phyloP scores from a whole-genome alignment of 2,888 invertebrate genomes.

The Dyspetes luteomarginatus region DNA sequence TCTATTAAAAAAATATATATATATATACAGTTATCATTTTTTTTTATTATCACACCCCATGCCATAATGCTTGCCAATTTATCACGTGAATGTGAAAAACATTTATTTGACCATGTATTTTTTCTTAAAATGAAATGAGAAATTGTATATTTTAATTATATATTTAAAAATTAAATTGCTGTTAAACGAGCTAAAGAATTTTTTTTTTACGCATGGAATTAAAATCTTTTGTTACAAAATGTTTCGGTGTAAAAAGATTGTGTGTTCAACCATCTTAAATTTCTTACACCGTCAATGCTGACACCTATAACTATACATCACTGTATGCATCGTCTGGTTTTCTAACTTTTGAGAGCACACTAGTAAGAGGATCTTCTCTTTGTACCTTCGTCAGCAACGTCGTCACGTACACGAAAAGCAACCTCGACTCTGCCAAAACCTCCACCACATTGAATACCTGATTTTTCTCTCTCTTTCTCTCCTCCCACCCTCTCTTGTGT shows the following conservation, averaged over 20 bases:
- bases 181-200: no score
- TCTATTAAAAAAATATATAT: background rate
- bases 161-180: no score
- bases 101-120: no score
- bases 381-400: slow-evolving; percentile 55
- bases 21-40: no score
- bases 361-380: slow-evolving; percentile 42
- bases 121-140: no score
- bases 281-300: background rate
- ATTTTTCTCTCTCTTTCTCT: slow-evolving; percentile 34
- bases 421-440: slow-evolving; percentile 38
- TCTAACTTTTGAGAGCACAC: slow-evolving; percentile 26
- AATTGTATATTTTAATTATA: no score
- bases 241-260: background rate
- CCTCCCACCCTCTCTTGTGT: slow-evolving; percentile 2
- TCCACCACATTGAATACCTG: slow-evolving; percentile 54
- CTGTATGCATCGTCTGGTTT: background rate
- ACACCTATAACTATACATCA: background rate
- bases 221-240: background rate
- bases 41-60: no score
- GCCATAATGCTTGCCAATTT: no score
- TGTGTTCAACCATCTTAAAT: background rate
- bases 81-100: no score
- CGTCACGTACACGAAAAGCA: slow-evolving; percentile 47
- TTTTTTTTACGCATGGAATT: background rate